Percentiles rank a stretch among this genome's conserved stretches.
These are phyloP conservation scores for Montipora capricornis DNA, from an alignment of 64 coral and sea anemone species.

Conservation along the genomic window DNA sequence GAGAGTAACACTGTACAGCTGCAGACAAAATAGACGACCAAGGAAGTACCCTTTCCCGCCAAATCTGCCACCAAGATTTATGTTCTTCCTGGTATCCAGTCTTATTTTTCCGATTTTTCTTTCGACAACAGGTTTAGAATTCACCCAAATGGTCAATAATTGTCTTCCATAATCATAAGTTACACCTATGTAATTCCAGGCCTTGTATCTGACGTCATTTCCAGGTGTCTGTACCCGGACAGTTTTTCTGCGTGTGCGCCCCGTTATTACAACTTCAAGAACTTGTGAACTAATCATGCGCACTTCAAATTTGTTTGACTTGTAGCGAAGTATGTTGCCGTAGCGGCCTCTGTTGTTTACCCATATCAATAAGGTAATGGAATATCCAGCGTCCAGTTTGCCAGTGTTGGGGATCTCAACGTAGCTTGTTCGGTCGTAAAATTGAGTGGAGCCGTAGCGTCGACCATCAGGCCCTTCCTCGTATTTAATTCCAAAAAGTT, in stretches of 20 bases:
- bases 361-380: slow-evolving; percentile 81
- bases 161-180: slow-evolving; percentile 66
- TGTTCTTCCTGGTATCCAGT: slow-evolving; percentile 59
- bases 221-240: background rate
- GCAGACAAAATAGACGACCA: slow-evolving; percentile 79
- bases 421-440: slow-evolving; percentile 71
- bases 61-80: slow-evolving; percentile 67
- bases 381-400: slow-evolving; percentile 67
- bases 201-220: slow-evolving; percentile 31
- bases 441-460: slow-evolving; percentile 58
- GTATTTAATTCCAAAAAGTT: slow-evolving; percentile 13
- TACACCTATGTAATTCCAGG: slow-evolving; percentile 85
- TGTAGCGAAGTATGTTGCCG: slow-evolving; percentile 75
- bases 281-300: slow-evolving; percentile 42
- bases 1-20: slow-evolving; percentile 73
- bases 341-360: slow-evolving; percentile 63
- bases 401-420: slow-evolving; percentile 76
- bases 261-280: slow-evolving; percentile 59
- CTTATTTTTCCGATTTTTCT: slow-evolving; percentile 61
- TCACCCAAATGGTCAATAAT: slow-evolving; percentile 77
- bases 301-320: slow-evolving; percentile 71
- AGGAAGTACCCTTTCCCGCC: slow-evolving; percentile 54
- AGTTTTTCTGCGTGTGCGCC: slow-evolving; percentile 29
- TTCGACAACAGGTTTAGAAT: slow-evolving; percentile 62
- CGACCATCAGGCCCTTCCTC: slow-evolving; percentile 77